Base-by-base conservation (phyloP, 2,888 invertebrate species). In the Brachyptera putata region DNA sequence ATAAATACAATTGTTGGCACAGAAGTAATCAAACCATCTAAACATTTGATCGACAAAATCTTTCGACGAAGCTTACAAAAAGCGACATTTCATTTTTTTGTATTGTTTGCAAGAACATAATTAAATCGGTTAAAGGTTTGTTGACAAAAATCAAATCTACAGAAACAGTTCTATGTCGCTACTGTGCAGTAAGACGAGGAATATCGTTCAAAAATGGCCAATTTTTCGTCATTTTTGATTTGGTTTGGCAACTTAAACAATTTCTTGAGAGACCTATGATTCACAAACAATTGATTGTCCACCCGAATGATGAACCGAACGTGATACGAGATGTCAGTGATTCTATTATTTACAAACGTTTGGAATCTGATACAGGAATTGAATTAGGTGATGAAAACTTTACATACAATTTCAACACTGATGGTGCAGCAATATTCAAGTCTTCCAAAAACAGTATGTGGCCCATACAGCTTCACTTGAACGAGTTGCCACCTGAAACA, bases 341-440 rank as follows among this genome's bases (percentile, higher is more conserved):
- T n/a, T n/a, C n/a, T n/a, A n/a, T n/a, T n/a, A n/a, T n/a, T n/a
- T n/a, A n/a, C n/a, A n/a, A n/a, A n/a, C n/a, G n/a, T n/a, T n/a
- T n/a, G n/a, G n/a, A n/a, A 39, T 4, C 14, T 5, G 14, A 39
- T 5, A 25, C 25, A 49, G 25, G 16, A 16, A 25, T 49, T 25
- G 25, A 11, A 13, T n/a, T 13, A 25, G 26, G 16, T 9, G 49
- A 26, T 3, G 25, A 11, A 9, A 25, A 49, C 26, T 49, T 25
- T 25, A 49, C 26, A 3, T 49, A 49, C 16, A 49, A 49, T 25
- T 24, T 22, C 11, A 49, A 49, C 16, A 49, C 49, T 25, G 49
- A 49, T 16, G 49, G 49, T 13, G 49, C 39, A n/a, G n/a, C 25
- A 49, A 7, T 49, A 2, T 49, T 49, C 13, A n/a, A 49, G 4